A percentile compares a stretch with the other conserved stretches of the same genome.
Conservation (phyloP, 2,113 vertebrate species). For the Nycticebus coucang region DNA sequence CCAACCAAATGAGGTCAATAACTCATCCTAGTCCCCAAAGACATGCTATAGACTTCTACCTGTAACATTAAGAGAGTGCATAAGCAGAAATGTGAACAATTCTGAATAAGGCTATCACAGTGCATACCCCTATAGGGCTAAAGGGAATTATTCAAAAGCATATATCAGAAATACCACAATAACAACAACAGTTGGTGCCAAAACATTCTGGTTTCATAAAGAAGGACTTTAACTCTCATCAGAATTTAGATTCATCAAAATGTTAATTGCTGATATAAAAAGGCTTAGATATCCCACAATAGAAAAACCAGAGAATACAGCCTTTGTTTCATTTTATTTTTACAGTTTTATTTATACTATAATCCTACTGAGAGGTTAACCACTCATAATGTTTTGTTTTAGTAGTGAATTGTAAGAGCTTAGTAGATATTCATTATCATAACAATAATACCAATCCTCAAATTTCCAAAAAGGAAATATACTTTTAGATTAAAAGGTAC, state of each 20-base stretch:
- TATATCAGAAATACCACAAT: slow-evolving; percentile 57
- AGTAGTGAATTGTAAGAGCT: slow-evolving; percentile 18
- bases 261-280: slow-evolving; percentile 37
- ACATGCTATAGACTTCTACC: background rate
- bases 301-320: slow-evolving; percentile 13
- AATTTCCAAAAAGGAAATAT: slow-evolving; percentile 51
- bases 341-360: slow-evolving; percentile 17
- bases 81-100: slow-evolving; percentile 49
- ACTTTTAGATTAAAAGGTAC: slow-evolving; percentile 56
- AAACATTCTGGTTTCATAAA: background rate
- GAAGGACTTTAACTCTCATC: background rate
- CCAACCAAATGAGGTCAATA: slow-evolving; percentile 51
- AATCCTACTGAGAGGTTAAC: slow-evolving; percentile 5
- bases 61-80: slow-evolving; percentile 17
- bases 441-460: slow-evolving; percentile 49
- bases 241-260: slow-evolving; percentile 36
- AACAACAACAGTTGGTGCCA: background rate
- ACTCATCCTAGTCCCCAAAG: background rate
- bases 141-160: slow-evolving; percentile 45
- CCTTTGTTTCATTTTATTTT: background rate
- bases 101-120: slow-evolving; percentile 33
- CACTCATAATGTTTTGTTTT: slow-evolving; percentile 43
- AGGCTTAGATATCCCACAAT: background rate
- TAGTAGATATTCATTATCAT: slow-evolving; percentile 45
- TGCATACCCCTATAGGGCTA: background rate